Conservation (phyloP, 2,113 vertebrate genomes). For the Verasper variegatus region DNA sequence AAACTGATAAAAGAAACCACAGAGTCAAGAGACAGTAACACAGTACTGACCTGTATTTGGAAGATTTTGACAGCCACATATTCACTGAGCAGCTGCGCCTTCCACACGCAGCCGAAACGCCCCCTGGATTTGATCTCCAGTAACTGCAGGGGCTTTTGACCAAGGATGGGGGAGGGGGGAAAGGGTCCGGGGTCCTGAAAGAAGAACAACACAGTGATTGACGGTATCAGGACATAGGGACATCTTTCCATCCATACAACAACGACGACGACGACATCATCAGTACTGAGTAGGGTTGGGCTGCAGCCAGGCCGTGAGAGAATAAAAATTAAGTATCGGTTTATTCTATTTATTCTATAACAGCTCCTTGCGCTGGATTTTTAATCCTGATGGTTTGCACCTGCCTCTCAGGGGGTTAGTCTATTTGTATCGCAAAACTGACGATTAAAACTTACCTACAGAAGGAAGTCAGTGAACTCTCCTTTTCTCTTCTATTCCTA, state of each 20-base stretch:
- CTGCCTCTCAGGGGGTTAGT: too few relatives aligned
- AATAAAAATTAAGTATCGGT: too few relatives aligned
- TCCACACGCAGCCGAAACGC: conserved; percentile 73
- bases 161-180: conserved; percentile 89
- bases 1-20: not conserved
- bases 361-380: too few relatives aligned
- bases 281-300: not conserved
- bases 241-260: conserved; percentile 12
- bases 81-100: conserved; percentile 91
- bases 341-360: too few relatives aligned
- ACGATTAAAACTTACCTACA: too few relatives aligned
- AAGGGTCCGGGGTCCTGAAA: conserved; percentile 89
- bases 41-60: conserved; percentile 86
- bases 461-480: too few relatives aligned
- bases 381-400: too few relatives aligned
- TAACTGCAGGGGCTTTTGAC: conserved; percentile 91
- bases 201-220: not conserved
- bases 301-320: too few relatives aligned
- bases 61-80: conserved; percentile 95
- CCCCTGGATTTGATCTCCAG: conserved; percentile 94
- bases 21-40: not conserved
- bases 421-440: too few relatives aligned
- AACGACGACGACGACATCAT: not conserved
- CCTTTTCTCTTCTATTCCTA: too few relatives aligned
- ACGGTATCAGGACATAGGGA: not conserved